Conservation (phyloP, 2,888 invertebrate species). For the Protonemura montana region DNA sequence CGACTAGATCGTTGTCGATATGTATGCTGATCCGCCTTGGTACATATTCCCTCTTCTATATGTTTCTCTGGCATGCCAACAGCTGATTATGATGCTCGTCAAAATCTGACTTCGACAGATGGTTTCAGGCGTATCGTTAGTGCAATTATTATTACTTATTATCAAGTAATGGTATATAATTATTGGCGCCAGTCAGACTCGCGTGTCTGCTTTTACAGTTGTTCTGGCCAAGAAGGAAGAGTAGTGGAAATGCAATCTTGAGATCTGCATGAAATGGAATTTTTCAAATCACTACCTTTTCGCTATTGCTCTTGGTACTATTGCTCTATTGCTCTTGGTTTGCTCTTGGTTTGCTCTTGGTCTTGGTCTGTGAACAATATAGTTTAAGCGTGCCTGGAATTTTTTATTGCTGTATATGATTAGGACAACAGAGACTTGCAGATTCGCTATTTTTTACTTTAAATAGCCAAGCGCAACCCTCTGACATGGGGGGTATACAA, state of each 20-base stretch:
- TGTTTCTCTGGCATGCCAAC: neutral
- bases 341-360: too few species aligned
- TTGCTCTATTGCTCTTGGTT: too few species aligned
- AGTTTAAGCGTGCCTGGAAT: neutral
- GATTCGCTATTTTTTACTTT: too few species aligned
- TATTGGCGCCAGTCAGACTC: constrained; percentile 16
- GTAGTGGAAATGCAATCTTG: neutral
- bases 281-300: neutral
- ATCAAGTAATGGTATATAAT: constrained; percentile 14
- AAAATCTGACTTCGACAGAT: neutral
- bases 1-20: too few species aligned
- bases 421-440: too few species aligned
- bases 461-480: too few species aligned
- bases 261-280: neutral
- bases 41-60: too few species aligned
- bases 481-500: too few species aligned
- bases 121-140: neutral
- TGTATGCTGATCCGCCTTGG: too few species aligned
- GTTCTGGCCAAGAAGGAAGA: neutral
- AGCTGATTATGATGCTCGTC: neutral
- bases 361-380: neutral
- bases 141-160: constrained; percentile 12
- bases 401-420: too few species aligned
- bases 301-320: neutral
- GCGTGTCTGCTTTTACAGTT: constrained; percentile 17